Base-by-base conservation (phyloP, 2,113 vertebrate species). In the Hiodon alosoides region DNA sequence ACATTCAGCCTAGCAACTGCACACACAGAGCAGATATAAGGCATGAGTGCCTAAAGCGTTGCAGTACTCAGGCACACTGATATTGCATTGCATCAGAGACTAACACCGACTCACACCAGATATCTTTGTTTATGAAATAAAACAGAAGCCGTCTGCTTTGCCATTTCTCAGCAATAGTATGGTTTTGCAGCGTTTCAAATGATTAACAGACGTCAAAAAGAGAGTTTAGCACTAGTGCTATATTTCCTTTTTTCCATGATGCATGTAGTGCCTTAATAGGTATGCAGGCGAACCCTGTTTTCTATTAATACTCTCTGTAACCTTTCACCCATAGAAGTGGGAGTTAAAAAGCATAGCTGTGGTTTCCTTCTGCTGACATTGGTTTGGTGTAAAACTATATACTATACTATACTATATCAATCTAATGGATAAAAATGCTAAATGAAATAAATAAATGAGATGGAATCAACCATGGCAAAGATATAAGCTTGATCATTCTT, bases 91-190 rank as follows among this genome's bases (percentile, higher is more conserved):
- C 46, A 50, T 59, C 57, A 60, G 55, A 16, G 13, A 48, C 55
- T 6, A 31, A 71, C 14, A 8, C 3, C 11, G 51, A 7, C 59
- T 50, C 59, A 9, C n/a, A 51, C 58, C 51, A 58, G 46, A 60
- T 5, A 9, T 65, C 52, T 55, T 73, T 73, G 17, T 65, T 9
- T 17, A 51, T 55, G 51, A 53, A 9, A 55, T 55, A 65, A 54
- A 57, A 47, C 52, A 73, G 61, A 73, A 73, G 52, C 16, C n/a
- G 62, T 65, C 62, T 65, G 17, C 61, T 61, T 59, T 72, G 48
- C 47, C 61, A 52, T 65, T 73, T 59, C 50, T 8, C 9, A 54
- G 72, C 50, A 16, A 10, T 14, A 13, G 2, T 13, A 6, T 3
- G 17, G 17, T 53, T 55, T 60, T 31, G 16, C 60, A 65, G 50